These are phyloP conservation scores for Neodiprion virginianus DNA, from an alignment of 1,140 invertebrate species.

Conservation along the genomic window DNA sequence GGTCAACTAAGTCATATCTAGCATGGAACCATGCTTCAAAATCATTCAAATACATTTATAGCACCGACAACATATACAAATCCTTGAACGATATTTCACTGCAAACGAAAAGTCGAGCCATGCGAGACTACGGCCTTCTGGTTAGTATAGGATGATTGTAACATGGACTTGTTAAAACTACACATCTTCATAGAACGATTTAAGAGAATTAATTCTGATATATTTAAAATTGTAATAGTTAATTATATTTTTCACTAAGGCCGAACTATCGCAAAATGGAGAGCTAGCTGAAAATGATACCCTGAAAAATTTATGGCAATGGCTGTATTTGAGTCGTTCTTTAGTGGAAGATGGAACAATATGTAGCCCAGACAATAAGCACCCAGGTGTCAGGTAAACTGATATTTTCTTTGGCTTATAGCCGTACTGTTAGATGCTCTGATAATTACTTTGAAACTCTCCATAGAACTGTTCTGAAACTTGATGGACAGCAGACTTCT, in stretches of 20 bases:
- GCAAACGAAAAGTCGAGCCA: constrained; percentile 75
- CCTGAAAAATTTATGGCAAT: constrained; percentile 76
- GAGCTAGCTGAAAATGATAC: constrained; percentile 71
- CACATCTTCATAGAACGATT: background rate
- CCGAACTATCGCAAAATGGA: constrained; percentile 65
- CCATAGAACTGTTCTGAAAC: constrained; percentile 54
- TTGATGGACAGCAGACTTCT: constrained; percentile 49
- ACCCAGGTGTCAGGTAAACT: constrained; percentile 71
- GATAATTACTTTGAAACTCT: constrained; percentile 19
- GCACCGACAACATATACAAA: constrained; percentile 64
- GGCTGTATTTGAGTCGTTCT: constrained; percentile 75
- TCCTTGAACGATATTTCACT: constrained; percentile 75
- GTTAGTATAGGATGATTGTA: constrained; percentile 56
- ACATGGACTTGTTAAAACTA: constrained; percentile 2
- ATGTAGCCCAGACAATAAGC: constrained; percentile 65
- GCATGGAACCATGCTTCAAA: constrained; percentile 78
- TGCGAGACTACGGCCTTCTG: constrained; percentile 79
- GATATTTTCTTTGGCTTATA: constrained; percentile 13
- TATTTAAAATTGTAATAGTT: background rate
- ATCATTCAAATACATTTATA: constrained; percentile 68
- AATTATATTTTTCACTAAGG: constrained; percentile 36
- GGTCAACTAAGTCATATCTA: constrained; percentile 74
- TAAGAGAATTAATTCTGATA: background rate
- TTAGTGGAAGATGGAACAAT: constrained; percentile 73
- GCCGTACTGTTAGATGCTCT: constrained; percentile 6